Conservation (phyloP, 1,140 invertebrate species). For the Drosophila melanogaster region Release_6_plus_ISO1_MT NC_004354.4:19836001-19836500, state of each 20-base stretch:
- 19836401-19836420: constrained; percentile 41
- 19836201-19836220: constrained; percentile 13
- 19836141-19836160: constrained; percentile 69
- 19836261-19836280: constrained; percentile 83
- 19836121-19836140: constrained; percentile 71
- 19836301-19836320: constrained; percentile 85
- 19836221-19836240: constrained; percentile 58
- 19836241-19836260: constrained; percentile 75
- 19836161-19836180: constrained; percentile 2
- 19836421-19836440: constrained; percentile 78
- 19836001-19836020: constrained; percentile 55
- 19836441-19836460: constrained; percentile 89
- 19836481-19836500: constrained; percentile 97
- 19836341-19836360: constrained; percentile 17
- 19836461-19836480: constrained; percentile 96
- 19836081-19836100: constrained; percentile 99
- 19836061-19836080: constrained; percentile 96
- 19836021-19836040: constrained; percentile 89
- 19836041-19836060: constrained; percentile 95
- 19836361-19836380: constrained; percentile 73
- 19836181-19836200: constrained; percentile 7
- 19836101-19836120: constrained; percentile 93
- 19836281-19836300: constrained; percentile 85
- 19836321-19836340: constrained; percentile 47
- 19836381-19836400: constrained; percentile 56